Evolutionary conservation across 2,797 vertebrate species (phyloP).

Genomic region (Vipera latastei): DNA sequence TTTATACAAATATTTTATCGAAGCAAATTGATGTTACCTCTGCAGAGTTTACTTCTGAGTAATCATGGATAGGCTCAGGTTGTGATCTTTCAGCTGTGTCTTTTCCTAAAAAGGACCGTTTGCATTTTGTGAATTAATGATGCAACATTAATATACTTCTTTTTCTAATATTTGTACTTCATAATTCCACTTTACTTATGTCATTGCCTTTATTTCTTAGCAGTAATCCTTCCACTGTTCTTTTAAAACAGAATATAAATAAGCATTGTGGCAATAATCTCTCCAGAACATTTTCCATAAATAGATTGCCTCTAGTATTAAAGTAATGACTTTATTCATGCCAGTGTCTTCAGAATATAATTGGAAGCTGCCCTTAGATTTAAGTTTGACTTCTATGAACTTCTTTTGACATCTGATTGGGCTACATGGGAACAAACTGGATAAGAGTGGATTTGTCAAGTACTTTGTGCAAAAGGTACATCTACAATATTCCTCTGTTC

Average conservation of each 20-base stretch:
- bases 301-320: constrained; percentile 27
- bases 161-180: background rate
- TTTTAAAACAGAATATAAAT: constrained; percentile 26
- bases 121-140: background rate
- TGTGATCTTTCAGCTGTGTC: background rate
- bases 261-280: constrained; percentile 7
- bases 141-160: background rate
- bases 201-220: constrained; percentile 31
- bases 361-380: background rate
- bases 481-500: background rate
- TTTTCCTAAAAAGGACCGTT: background rate
- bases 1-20: background rate
- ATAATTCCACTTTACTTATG: background rate
- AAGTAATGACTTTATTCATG: constrained; percentile 22
- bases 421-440: background rate
- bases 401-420: background rate
- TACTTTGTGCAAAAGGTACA: background rate
- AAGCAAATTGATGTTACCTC: background rate
- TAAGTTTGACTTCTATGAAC: background rate
- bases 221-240: constrained; percentile 43
- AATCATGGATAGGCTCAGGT: background rate
- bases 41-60: background rate
- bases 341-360: background rate
- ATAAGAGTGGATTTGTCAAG: background rate
- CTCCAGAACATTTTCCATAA: constrained; percentile 13